A percentile compares a stretch with the other conserved stretches of the same genome.
Evolutionary conservation across 2,888 invertebrate genomes (phyloP).

Genomic region (Coelogynopora nodosa): DNA sequence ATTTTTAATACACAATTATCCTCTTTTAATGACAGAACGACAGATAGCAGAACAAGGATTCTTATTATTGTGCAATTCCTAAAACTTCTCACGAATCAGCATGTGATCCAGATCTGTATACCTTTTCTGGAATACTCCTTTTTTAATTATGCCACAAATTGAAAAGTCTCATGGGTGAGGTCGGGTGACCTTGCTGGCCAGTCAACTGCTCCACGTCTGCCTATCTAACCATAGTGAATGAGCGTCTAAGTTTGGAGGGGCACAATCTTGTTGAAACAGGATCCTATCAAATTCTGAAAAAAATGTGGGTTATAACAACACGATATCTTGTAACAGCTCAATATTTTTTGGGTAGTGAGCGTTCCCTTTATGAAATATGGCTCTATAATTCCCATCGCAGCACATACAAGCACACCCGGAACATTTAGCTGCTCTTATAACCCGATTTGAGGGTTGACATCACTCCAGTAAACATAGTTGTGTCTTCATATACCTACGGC

Average conservation of each 20-base stretch:
- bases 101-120: neutral
- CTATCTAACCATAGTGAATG: neutral
- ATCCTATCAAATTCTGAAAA: neutral
- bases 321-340: too few relatives aligned
- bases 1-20: neutral
- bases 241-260: neutral
- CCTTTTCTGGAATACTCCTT: neutral
- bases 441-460: too few relatives aligned
- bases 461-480: too few relatives aligned
- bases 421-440: too few relatives aligned
- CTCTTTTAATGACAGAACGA: neutral
- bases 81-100: neutral
- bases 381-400: too few relatives aligned
- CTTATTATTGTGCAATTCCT: neutral
- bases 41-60: neutral
- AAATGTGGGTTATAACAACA: too few relatives aligned
- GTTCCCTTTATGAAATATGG: too few relatives aligned
- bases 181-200: too few relatives aligned
- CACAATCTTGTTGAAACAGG: neutral
- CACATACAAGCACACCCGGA: too few relatives aligned
- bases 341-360: too few relatives aligned
- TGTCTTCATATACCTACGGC: too few relatives aligned
- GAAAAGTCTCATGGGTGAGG: neutral
- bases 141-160: neutral
- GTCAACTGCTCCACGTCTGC: neutral